These are phyloP conservation scores for Formicarius rufipectus DNA, from an alignment of 2,113 vertebrate genomes.

Conservation along the genomic window DNA sequence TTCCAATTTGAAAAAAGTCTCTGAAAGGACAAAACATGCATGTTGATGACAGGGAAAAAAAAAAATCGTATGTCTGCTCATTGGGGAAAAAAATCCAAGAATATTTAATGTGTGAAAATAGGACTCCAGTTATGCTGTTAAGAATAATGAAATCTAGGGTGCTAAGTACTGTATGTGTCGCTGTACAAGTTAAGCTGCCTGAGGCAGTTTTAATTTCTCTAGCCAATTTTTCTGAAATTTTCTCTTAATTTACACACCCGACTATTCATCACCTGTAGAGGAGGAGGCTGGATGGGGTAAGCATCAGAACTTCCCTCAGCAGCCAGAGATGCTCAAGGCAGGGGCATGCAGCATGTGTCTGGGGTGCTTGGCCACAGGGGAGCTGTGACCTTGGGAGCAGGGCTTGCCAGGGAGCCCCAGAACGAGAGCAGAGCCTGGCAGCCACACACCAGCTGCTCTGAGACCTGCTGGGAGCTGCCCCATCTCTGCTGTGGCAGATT, in stretches of 20 bases:
- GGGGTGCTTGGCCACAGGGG: fast-evolving
- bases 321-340: background rate
- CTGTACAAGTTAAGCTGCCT: slow-evolving; percentile 65
- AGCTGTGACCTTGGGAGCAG: background rate
- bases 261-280: background rate
- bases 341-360: fast-evolving
- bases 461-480: background rate
- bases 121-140: slow-evolving; percentile 57
- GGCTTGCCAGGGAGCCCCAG: background rate
- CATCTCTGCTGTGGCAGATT: background rate
- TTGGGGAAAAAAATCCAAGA: slow-evolving; percentile 45
- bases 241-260: background rate
- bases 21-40: slow-evolving; percentile 40
- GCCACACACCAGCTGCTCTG: fast-evolving
- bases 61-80: slow-evolving; percentile 54
- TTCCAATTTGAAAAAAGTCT: slow-evolving; percentile 44
- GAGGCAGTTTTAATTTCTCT: slow-evolving; percentile 61
- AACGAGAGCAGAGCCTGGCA: background rate
- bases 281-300: background rate
- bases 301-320: background rate
- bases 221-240: slow-evolving; percentile 35
- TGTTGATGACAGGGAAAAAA: slow-evolving; percentile 48
- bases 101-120: slow-evolving; percentile 61
- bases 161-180: slow-evolving; percentile 64
- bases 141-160: slow-evolving; percentile 66